Base-by-base conservation (phyloP, 1,140 invertebrate species). In the Aphaenogaster rudis region DNA sequence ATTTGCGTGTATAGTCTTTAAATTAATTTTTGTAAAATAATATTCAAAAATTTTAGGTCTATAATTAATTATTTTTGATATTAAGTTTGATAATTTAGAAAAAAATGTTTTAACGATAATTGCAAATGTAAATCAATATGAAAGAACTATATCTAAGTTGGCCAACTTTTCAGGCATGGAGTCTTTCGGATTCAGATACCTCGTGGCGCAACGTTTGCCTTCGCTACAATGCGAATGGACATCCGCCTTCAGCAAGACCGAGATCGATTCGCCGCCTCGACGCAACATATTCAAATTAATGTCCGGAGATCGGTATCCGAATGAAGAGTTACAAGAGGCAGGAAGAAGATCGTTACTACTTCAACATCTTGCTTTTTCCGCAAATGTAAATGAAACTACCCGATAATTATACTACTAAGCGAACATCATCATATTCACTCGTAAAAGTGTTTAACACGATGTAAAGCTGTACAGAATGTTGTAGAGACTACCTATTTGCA, bases 231-330 rank as follows among this genome's bases (percentile, higher is more conserved):
- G 69, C 80, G 80, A 84, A 74, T 74, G 69, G 80, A 84, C 80
- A 74, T 84, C 80, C 80, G 80, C 69, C 69, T 72, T 84, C 80
- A 54, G 69, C 80, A 84, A 82, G 67, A 82, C 66, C 66, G 66
- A 82, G 80, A 76, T 57, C 80, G 54, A 84, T 84, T 84, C 69
- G 80, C 80, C 69, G 80, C 54, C 80, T 84, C 80, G 69, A 84
- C 69, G 80, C 80, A 84, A 84, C 42, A 76, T 76, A 84, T 84
- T 84, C 80, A 84, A 84, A 84, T 84, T 84, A 84, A 84, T 84
- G 69, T 84, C 69, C 80, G 69, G 69, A 84, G 80, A 84, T 84
- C 54, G 69, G 69, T 84, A 84, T 84, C 79, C 79, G 39, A 57
- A 71, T 48, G 52, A 84, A 84, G 80, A 76, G 50, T 76, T 84